A percentile compares a stretch with the other conserved stretches of the same genome.
Conservation (phyloP, 1,140 invertebrate species). For the Zaprionus taronus region DNA sequence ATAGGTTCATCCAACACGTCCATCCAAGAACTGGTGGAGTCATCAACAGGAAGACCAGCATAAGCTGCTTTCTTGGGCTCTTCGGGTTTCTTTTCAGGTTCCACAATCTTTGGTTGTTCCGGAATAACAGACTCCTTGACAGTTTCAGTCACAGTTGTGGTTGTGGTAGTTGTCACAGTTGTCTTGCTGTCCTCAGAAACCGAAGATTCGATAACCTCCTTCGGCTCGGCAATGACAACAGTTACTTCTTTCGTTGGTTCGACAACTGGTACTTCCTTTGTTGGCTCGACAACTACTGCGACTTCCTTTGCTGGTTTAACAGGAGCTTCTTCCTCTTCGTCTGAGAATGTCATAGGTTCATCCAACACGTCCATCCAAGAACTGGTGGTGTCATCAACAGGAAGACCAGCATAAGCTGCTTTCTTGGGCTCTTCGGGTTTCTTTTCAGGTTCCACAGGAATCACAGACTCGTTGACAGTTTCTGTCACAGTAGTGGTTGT, state of each 20-base stretch:
- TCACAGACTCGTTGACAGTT: no score
- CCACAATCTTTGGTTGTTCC: neutral
- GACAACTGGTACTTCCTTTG: neutral
- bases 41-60: neutral
- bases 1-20: neutral
- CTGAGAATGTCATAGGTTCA: neutral
- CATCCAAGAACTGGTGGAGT: neutral
- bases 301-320: neutral
- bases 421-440: conserved; percentile 14
- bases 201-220: neutral
- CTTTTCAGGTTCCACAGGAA: conserved; percentile 9
- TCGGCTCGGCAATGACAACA: neutral
- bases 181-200: neutral
- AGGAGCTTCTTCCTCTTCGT: neutral
- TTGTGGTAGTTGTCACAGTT: neutral
- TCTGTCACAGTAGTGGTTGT: no score
- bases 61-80: neutral
- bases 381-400: neutral
- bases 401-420: conserved; percentile 59
- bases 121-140: neutral
- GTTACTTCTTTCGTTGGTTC: neutral
- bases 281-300: neutral
- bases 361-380: neutral
- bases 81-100: neutral
- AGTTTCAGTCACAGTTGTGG: neutral